These are phyloP conservation scores for Pseudomyrmex gracilis DNA, from an alignment of 1,140 invertebrate species.

Conservation along the genomic window DNA sequence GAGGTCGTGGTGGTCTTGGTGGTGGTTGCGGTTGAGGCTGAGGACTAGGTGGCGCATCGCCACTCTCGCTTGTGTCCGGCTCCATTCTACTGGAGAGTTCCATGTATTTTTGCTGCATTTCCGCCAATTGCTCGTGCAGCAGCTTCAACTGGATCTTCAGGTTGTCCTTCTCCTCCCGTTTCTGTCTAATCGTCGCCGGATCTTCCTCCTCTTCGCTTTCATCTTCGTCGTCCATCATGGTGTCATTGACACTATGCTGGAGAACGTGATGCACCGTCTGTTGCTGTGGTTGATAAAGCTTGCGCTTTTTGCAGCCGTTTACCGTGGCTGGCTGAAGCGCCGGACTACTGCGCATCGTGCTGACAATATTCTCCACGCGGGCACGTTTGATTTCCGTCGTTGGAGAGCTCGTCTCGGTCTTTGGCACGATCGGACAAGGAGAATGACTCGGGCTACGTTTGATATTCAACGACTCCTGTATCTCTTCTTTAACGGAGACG, in stretches of 20 bases:
- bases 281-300: conserved; percentile 98
- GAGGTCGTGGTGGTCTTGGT: conserved; percentile 87
- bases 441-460: conserved; percentile 83
- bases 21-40: conserved; percentile 84
- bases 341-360: conserved; percentile 94
- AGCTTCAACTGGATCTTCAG: conserved; percentile 93
- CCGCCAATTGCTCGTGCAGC: conserved; percentile 95
- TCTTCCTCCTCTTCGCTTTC: conserved; percentile 91
- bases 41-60: conserved; percentile 88
- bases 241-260: conserved; percentile 88
- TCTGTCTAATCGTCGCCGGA: conserved; percentile 91
- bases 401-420: conserved; percentile 82
- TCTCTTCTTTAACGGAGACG: conserved; percentile 86
- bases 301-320: conserved; percentile 97
- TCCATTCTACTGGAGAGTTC: conserved; percentile 94
- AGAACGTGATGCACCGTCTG: conserved; percentile 87
- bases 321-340: conserved; percentile 90
- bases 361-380: conserved; percentile 97
- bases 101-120: conserved; percentile 96
- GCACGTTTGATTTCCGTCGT: conserved; percentile 93
- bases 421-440: conserved; percentile 82
- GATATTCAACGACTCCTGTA: conserved; percentile 87
- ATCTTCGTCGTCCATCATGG: conserved; percentile 90
- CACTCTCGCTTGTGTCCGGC: conserved; percentile 89
- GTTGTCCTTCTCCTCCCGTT: conserved; percentile 93